Evolutionary conservation across 2,888 invertebrate species (phyloP).

Genomic region (Odontocerum albicorne): DNA sequence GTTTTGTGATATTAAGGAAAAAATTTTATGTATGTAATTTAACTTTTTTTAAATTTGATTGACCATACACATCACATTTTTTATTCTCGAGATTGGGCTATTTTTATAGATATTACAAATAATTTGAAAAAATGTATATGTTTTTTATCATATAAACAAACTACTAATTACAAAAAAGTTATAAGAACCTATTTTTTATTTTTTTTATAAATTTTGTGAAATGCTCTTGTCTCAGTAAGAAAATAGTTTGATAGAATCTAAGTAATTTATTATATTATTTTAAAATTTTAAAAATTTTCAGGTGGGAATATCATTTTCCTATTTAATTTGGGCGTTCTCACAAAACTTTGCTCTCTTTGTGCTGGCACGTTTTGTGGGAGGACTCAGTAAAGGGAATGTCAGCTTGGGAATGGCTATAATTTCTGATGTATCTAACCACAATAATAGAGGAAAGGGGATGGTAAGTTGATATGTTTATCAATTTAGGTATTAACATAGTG

Average conservation of each 20-base stretch:
- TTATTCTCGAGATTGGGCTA: neutral
- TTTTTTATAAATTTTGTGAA: neutral
- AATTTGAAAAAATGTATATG: neutral
- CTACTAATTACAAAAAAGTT: too few relatives aligned
- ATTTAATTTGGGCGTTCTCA: slow-evolving; percentile 87
- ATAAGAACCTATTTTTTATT: neutral
- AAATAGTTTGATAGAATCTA: too few relatives aligned
- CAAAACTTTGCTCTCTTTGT: slow-evolving; percentile 89
- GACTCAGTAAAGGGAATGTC: slow-evolving; percentile 95
- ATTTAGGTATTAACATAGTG: too few relatives aligned
- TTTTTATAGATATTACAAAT: neutral
- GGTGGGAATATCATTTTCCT: slow-evolving; percentile 84
- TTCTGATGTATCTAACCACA: slow-evolving; percentile 83
- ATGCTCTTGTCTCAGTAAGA: neutral
- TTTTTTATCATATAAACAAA: slow-evolving; percentile 2
- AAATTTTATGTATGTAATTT: too few relatives aligned
- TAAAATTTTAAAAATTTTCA: too few relatives aligned
- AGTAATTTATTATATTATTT: neutral
- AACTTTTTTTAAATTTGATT: too few relatives aligned
- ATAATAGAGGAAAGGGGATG: slow-evolving; percentile 92
- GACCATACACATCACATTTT: neutral
- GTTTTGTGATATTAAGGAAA: too few relatives aligned
- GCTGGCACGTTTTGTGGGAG: slow-evolving; percentile 88
- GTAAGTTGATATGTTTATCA: slow-evolving; percentile 51
- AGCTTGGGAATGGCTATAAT: slow-evolving; percentile 94